A percentile compares a stretch with the other conserved stretches of the same genome.
These are phyloP conservation scores for Melieria crassipennis DNA, from an alignment of 2,888 invertebrate genomes.

Conservation along the genomic window DNA sequence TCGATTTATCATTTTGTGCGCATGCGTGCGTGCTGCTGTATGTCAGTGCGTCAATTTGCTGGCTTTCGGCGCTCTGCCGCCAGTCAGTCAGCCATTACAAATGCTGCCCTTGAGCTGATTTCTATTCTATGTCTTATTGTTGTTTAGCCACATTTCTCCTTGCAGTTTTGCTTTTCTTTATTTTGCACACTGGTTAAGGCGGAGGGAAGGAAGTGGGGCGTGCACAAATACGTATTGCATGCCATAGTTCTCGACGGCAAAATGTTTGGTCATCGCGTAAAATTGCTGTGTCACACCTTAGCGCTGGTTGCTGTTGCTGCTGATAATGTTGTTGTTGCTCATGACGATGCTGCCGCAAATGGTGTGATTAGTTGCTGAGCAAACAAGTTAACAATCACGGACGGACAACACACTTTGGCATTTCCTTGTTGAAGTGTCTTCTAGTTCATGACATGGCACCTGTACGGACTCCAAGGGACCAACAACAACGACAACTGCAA, in stretches of 20 bases:
- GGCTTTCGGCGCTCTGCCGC: background rate
- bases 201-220: too few species aligned
- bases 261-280: background rate
- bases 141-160: too few species aligned
- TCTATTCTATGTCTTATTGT: too few species aligned
- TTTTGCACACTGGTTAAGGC: too few species aligned
- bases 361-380: constrained; percentile 31
- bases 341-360: constrained; percentile 2
- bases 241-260: background rate
- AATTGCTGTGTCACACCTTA: constrained; percentile 32
- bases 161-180: too few species aligned
- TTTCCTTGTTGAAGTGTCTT: constrained; percentile 1
- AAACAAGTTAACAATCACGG: constrained; percentile 28
- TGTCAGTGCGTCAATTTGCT: too few species aligned
- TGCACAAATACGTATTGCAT: too few species aligned
- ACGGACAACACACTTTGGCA: background rate
- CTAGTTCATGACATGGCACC: constrained; percentile 18
- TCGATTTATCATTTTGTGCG: constrained; percentile 16
- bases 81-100: too few species aligned
- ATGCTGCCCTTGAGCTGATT: too few species aligned
- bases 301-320: too few species aligned
- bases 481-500: background rate
- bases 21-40: background rate
- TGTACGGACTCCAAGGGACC: constrained; percentile 4
- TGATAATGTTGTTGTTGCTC: background rate